Conservation (phyloP, 2,113 vertebrate genomes). For the Marmota flaviventris region DNA sequence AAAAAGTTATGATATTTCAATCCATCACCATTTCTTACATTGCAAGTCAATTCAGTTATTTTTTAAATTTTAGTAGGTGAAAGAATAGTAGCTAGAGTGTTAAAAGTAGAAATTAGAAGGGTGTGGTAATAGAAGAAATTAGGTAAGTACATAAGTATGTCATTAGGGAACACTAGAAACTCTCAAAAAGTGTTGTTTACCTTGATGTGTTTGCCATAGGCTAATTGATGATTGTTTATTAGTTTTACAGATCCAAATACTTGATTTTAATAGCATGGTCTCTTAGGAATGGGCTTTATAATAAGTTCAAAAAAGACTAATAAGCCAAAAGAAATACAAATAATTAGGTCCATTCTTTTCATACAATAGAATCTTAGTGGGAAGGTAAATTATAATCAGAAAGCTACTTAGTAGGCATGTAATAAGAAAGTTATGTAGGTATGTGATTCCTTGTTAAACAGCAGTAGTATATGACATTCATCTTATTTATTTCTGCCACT, state of each 20-base stretch:
- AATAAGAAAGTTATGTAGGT: neutral
- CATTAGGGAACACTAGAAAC: neutral
- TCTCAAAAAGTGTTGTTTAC: neutral
- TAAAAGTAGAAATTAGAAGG: slow-evolving; percentile 13
- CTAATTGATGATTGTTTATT: slow-evolving; percentile 5
- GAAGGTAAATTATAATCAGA: slow-evolving; percentile 37
- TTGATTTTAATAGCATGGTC: slow-evolving; percentile 38
- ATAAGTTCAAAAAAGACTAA: neutral
- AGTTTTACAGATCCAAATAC: neutral
- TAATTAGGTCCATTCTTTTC: slow-evolving; percentile 33
- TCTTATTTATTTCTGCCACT: slow-evolving; percentile 41
- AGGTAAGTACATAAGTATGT: neutral
- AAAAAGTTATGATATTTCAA: neutral
- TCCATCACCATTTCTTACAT: neutral
- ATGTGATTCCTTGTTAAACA: neutral
- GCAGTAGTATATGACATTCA: neutral
- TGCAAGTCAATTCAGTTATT: neutral
- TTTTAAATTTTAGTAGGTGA: slow-evolving; percentile 1
- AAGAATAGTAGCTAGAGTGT: neutral
- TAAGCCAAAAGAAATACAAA: slow-evolving; percentile 61
- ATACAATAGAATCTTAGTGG: slow-evolving; percentile 22
- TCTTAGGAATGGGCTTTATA: slow-evolving; percentile 2
- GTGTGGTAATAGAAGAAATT: neutral
- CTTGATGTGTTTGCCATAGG: slow-evolving; percentile 15
- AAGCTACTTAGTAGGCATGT: neutral